These are phyloP conservation scores for Tenebrio molitor DNA, from an alignment of 1,140 invertebrate species.

Conservation along the genomic window DNA sequence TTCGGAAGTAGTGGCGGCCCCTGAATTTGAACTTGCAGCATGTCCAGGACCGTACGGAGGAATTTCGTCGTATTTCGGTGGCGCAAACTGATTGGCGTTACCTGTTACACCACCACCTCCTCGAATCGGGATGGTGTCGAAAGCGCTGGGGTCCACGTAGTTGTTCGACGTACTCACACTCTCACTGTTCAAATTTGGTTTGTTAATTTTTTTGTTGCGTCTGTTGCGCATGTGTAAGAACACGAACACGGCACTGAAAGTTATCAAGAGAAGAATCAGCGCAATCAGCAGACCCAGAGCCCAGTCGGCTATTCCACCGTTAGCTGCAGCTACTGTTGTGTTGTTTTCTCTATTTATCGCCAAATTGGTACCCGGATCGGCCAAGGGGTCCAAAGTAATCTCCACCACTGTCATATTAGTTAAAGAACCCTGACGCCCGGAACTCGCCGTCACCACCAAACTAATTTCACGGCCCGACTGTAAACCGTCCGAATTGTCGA, in stretches of 20 bases:
- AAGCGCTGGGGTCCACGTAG: slow-evolving; percentile 86
- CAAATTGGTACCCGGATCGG: slow-evolving; percentile 72
- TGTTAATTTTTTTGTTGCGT: slow-evolving; percentile 83
- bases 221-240: slow-evolving; percentile 88
- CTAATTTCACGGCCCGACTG: slow-evolving; percentile 79
- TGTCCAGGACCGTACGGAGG: slow-evolving; percentile 83
- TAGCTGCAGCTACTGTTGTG: slow-evolving; percentile 70
- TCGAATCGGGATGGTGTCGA: slow-evolving; percentile 89
- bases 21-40: slow-evolving; percentile 82
- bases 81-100: slow-evolving; percentile 81
- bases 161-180: slow-evolving; percentile 82
- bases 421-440: slow-evolving; percentile 87
- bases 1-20: slow-evolving; percentile 89
- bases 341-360: slow-evolving; percentile 66
- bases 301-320: slow-evolving; percentile 86
- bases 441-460: slow-evolving; percentile 87
- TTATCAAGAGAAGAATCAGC: slow-evolving; percentile 83
- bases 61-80: slow-evolving; percentile 92
- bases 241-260: slow-evolving; percentile 84
- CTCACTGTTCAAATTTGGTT: slow-evolving; percentile 80
- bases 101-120: slow-evolving; percentile 68
- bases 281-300: slow-evolving; percentile 87
- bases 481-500: slow-evolving; percentile 74
- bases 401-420: slow-evolving; percentile 89
- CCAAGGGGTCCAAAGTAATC: slow-evolving; percentile 82